Percentiles rank a stretch among this genome's conserved stretches.
These are phyloP conservation scores for Ptychochromis oligacanthus DNA, from an alignment of 2,113 vertebrate genomes.

Conservation along the genomic window DNA sequence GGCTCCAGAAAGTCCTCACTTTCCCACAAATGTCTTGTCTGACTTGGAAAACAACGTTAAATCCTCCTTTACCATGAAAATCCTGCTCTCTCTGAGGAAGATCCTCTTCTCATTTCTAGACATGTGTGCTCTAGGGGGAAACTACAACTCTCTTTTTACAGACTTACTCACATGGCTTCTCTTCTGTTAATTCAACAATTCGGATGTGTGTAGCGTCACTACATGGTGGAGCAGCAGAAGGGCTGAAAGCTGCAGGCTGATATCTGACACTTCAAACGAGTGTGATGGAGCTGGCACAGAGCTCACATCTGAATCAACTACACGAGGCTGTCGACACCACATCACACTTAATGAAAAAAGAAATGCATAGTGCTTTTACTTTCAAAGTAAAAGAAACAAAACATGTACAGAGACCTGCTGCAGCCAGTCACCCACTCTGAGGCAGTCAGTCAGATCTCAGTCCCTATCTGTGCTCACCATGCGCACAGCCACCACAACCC, in stretches of 20 bases:
- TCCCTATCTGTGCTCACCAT: not conserved
- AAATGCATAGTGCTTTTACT: slow-evolving; percentile 13
- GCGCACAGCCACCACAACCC: slow-evolving; percentile 11
- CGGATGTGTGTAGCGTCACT: not conserved
- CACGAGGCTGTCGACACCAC: not conserved
- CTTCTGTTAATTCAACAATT: not conserved
- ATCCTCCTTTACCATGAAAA: slow-evolving; percentile 35
- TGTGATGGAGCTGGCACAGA: slow-evolving; percentile 4
- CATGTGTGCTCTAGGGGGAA: not conserved
- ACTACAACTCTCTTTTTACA: not conserved
- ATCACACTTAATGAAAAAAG: not conserved
- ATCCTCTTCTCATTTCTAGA: slow-evolving; percentile 6
- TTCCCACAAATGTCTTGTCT: slow-evolving; percentile 38
- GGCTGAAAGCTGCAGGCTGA: slow-evolving; percentile 13
- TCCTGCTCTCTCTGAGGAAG: slow-evolving; percentile 16
- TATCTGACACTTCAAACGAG: slow-evolving; percentile 27
- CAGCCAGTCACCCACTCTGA: not conserved
- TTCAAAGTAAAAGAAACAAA: slow-evolving; percentile 6
- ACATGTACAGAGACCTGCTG: not conserved
- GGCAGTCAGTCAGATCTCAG: not conserved
- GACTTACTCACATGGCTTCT: not conserved
- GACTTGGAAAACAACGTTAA: slow-evolving; percentile 15
- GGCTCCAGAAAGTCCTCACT: not conserved
- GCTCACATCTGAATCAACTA: not conserved
- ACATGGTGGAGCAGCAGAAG: not conserved